phyloP scores from a whole-genome alignment of 2,888 invertebrate genomes.

The Phalera bucephala region DNA sequence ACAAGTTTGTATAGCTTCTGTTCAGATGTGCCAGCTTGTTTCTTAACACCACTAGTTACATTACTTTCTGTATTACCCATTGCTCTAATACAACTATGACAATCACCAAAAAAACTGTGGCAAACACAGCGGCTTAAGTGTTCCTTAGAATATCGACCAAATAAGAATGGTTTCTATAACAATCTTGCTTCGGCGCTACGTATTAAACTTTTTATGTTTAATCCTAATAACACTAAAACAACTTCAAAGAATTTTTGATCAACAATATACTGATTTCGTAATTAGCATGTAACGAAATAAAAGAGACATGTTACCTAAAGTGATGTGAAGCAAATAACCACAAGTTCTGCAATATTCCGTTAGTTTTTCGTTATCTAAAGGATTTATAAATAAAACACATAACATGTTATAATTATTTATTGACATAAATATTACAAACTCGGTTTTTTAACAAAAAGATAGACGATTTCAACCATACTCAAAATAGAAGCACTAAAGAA shows the following conservation, averaged over 20 bases:
- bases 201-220: too few relatives aligned
- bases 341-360: too few relatives aligned
- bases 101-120: too few relatives aligned
- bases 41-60: slow-evolving; percentile 97
- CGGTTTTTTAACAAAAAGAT: slow-evolving; percentile 52
- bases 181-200: background rate
- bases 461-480: slow-evolving; percentile 84
- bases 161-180: slow-evolving; percentile 1
- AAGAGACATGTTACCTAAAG: too few relatives aligned
- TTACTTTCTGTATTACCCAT: slow-evolving; percentile 93
- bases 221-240: too few relatives aligned
- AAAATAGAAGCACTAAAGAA: slow-evolving; percentile 85
- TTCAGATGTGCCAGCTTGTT: slow-evolving; percentile 94
- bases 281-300: too few relatives aligned
- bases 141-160: background rate
- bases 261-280: too few relatives aligned
- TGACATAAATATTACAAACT: background rate
- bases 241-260: too few relatives aligned
- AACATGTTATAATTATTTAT: background rate
- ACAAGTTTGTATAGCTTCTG: slow-evolving; percentile 94
- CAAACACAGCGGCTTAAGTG: background rate
- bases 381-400: background rate
- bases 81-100: slow-evolving; percentile 45
- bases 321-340: too few relatives aligned
- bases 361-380: too few relatives aligned